Evolutionary conservation across 2,888 invertebrate genomes (phyloP).

Genomic region (Parascotia fuliginaria): DNA sequence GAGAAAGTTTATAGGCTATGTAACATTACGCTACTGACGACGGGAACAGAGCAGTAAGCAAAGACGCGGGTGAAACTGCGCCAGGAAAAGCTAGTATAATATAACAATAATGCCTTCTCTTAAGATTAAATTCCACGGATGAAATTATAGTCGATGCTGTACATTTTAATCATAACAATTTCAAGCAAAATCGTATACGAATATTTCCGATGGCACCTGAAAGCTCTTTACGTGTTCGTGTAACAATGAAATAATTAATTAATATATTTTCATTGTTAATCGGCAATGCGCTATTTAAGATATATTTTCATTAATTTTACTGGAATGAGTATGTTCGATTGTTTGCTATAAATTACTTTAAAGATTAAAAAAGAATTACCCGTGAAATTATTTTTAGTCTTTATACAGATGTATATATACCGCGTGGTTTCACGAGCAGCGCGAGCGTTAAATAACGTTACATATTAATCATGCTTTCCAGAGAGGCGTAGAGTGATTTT

Average conservation of each 20-base stretch:
- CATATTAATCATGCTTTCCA: too few species aligned
- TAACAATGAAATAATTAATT: constrained; percentile 4
- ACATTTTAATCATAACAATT: constrained; percentile 3
- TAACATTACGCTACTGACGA: too few species aligned
- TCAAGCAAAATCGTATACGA: not conserved
- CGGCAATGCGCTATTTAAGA: not conserved
- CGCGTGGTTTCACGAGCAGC: too few species aligned
- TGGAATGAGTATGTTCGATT: not conserved
- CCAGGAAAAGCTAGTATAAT: too few species aligned
- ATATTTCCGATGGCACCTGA: not conserved
- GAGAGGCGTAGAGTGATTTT: too few species aligned
- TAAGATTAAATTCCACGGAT: not conserved
- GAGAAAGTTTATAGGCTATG: too few species aligned
- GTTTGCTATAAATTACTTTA: not conserved
- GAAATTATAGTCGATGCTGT: not conserved
- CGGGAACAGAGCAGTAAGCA: too few species aligned
- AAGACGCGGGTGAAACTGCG: too few species aligned
- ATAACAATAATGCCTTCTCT: too few species aligned
- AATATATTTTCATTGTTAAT: not conserved
- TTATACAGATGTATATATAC: not conserved
- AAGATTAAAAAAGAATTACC: not conserved
- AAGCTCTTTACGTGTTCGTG: constrained; percentile 1
- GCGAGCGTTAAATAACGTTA: too few species aligned
- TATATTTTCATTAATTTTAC: not conserved
- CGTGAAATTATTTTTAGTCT: not conserved